Conservation (phyloP, 2,888 invertebrate species). For the Aromia moschata region DNA sequence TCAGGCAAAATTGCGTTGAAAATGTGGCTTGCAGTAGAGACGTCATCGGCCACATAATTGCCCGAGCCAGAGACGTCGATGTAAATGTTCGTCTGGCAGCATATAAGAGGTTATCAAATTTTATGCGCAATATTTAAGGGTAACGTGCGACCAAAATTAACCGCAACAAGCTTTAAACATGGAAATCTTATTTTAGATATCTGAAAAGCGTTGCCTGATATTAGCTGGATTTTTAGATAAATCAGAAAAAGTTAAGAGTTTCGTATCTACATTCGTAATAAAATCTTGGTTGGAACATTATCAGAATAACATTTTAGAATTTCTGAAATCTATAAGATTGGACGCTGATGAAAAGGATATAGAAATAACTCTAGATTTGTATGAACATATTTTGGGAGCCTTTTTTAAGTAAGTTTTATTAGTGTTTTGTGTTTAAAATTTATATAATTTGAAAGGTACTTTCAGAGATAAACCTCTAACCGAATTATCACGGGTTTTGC, state of each 20-base stretch:
- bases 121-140: slow-evolving; percentile 46
- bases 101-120: slow-evolving; percentile 55
- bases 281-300: slow-evolving; percentile 81
- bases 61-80: slow-evolving; percentile 80
- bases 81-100: slow-evolving; percentile 76
- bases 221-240: slow-evolving; percentile 72
- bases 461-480: slow-evolving; percentile 32
- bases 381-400: slow-evolving; percentile 65
- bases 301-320: slow-evolving; percentile 73
- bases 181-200: slow-evolving; percentile 64
- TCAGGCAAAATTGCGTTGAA: slow-evolving; percentile 72
- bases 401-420: slow-evolving; percentile 66
- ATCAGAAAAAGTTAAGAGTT: slow-evolving; percentile 63
- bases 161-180: background rate
- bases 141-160: too few relatives aligned
- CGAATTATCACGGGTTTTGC: slow-evolving; percentile 27
- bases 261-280: slow-evolving; percentile 67
- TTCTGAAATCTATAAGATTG: slow-evolving; percentile 80
- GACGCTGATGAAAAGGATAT: slow-evolving; percentile 74
- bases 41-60: slow-evolving; percentile 76
- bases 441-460: too few relatives aligned
- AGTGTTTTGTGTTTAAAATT: slow-evolving; percentile 20
- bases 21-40: slow-evolving; percentile 77
- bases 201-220: slow-evolving; percentile 70
- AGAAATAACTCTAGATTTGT: slow-evolving; percentile 67